Conservation (phyloP, 1,140 invertebrate species). For the Acarapis woodi region DNA sequence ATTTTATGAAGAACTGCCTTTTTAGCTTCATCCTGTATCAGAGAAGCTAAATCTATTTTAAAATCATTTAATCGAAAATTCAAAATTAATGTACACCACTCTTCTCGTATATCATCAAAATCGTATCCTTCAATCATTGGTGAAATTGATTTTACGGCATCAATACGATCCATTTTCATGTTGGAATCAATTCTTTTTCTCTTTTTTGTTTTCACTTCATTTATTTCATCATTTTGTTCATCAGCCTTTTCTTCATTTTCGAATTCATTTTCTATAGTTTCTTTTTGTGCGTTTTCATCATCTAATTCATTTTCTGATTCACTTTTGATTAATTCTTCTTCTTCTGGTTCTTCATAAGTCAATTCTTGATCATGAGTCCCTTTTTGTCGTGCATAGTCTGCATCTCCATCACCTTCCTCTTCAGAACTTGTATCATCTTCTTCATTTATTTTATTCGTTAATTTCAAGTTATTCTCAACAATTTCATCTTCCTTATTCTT, state of each 20-base stretch:
- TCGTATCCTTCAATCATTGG: conserved; percentile 25
- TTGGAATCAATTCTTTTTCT: conserved; percentile 8
- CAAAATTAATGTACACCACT: conserved; percentile 42
- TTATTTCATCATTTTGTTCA: conserved; percentile 4
- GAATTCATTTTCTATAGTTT: conserved; percentile 16
- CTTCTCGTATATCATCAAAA: conserved; percentile 34
- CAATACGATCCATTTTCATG: background rate
- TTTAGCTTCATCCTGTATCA: conserved; percentile 38
- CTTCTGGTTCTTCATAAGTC: conserved; percentile 49
- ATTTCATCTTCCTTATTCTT: background rate
- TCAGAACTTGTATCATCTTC: conserved; percentile 26
- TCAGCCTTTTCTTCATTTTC: conserved; percentile 13
- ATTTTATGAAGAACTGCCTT: conserved; percentile 20
- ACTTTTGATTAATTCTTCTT: conserved; percentile 27
- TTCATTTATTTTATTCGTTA: conserved; percentile 19
- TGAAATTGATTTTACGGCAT: background rate
- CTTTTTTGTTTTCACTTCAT: conserved; percentile 13
- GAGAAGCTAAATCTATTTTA: conserved; percentile 38
- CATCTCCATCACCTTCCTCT: conserved; percentile 29
- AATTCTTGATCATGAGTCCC: conserved; percentile 29
- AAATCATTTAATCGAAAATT: conserved; percentile 24
- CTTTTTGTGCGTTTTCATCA: conserved; percentile 17
- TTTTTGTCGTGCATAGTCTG: conserved; percentile 25
- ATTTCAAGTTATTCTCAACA: conserved; percentile 16
- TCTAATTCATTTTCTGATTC: conserved; percentile 12